Conservation (phyloP, 2,797 vertebrate genomes). For the Varecia variegata region DNA sequence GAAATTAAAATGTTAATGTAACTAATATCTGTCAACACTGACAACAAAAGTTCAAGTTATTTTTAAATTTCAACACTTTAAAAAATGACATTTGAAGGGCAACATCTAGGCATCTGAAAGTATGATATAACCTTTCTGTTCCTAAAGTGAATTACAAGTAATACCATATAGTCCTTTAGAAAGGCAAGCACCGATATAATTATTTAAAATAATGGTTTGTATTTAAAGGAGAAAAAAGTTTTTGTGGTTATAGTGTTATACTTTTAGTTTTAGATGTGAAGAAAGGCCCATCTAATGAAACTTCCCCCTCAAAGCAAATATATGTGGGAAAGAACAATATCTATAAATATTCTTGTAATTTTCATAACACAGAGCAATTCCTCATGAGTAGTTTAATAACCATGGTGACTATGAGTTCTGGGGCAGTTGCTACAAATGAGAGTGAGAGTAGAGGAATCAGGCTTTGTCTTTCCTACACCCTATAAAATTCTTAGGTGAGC, state of each 20-base stretch:
- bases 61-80: not conserved
- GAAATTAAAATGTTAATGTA: not conserved
- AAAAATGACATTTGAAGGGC: not conserved
- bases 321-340: not conserved
- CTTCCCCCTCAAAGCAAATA: not conserved
- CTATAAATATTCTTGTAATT: slow-evolving; percentile 25
- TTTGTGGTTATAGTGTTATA: not conserved
- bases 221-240: not conserved
- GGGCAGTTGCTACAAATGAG: not conserved
- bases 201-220: slow-evolving; percentile 16
- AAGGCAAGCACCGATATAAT: slow-evolving; percentile 4
- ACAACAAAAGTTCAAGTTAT: slow-evolving; percentile 3
- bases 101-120: not conserved
- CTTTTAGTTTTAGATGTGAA: not conserved
- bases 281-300: not conserved
- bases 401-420: not conserved
- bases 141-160: slow-evolving; percentile 39
- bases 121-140: not conserved
- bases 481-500: not conserved
- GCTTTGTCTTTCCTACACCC: not conserved
- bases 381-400: not conserved
- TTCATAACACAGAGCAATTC: not conserved
- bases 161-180: not conserved
- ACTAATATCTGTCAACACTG: not conserved
- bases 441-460: not conserved